A percentile compares a stretch with the other conserved stretches of the same genome.
Evolutionary conservation across 2,113 vertebrate genomes (phyloP).

Genomic region (Micronisus gabar): DNA sequence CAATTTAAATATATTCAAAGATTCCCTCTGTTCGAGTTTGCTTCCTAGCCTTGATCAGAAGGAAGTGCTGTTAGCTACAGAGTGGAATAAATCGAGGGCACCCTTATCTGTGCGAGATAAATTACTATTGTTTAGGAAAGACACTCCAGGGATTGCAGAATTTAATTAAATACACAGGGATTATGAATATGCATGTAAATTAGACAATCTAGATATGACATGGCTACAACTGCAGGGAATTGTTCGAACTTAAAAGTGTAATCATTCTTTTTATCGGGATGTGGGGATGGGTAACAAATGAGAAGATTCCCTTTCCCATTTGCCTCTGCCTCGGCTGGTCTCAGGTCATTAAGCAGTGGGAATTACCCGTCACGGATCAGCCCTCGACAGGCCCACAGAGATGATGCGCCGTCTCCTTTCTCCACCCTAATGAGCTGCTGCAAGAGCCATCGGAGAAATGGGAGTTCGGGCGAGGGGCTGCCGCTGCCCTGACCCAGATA

Average conservation of each 20-base stretch:
- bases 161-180: constrained; percentile 76
- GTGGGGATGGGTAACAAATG: constrained; percentile 49
- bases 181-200: constrained; percentile 76
- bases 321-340: neutral
- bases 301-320: constrained; percentile 47
- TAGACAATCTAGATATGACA: constrained; percentile 66
- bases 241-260: constrained; percentile 66
- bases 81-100: constrained; percentile 68
- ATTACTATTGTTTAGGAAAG: constrained; percentile 76
- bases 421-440: constrained; percentile 19
- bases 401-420: neutral
- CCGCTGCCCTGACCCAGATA: constrained; percentile 33
- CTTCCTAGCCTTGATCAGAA: constrained; percentile 61
- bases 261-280: constrained; percentile 54
- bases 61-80: constrained; percentile 58
- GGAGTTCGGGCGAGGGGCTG: neutral
- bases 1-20: constrained; percentile 53
- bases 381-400: neutral
- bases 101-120: constrained; percentile 72
- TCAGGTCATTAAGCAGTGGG: constrained; percentile 64
- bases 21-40: constrained; percentile 40
- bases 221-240: constrained; percentile 67
- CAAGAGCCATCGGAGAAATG: neutral
- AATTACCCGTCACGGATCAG: constrained; percentile 44
- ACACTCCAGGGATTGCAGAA: constrained; percentile 67